A percentile compares a stretch with the other conserved stretches of the same genome.
These are phyloP conservation scores for Phalangium opilio DNA, from an alignment of 2,888 invertebrate species.

Conservation along the genomic window DNA sequence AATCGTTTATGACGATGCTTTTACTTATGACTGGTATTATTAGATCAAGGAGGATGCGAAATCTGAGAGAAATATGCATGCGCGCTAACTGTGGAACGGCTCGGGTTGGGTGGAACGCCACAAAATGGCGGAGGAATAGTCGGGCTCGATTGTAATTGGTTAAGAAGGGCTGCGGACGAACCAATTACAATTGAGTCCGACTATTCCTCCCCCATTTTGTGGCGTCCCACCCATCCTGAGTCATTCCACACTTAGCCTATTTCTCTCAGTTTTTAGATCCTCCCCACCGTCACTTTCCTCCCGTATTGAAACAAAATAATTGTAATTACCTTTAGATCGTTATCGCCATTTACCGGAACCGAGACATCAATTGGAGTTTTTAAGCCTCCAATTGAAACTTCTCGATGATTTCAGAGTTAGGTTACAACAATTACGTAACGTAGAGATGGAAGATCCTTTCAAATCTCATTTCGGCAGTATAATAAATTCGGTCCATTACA, in stretches of 20 bases:
- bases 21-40: conserved; percentile 1
- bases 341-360: conserved; percentile 17
- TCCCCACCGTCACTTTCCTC: conserved; percentile 6
- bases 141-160: too few species aligned
- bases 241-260: too few species aligned
- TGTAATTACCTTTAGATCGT: conserved; percentile 32
- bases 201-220: too few species aligned
- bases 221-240: too few species aligned
- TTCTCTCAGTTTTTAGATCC: too few species aligned
- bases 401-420: conserved; percentile 80
- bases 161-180: too few species aligned
- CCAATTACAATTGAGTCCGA: too few species aligned
- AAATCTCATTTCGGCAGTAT: conserved; percentile 46
- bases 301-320: background rate
- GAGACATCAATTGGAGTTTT: conserved; percentile 47
- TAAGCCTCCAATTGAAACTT: conserved; percentile 72
- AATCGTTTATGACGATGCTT: conserved; percentile 68
- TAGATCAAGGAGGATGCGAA: background rate
- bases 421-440: conserved; percentile 59
- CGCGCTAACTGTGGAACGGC: too few species aligned
- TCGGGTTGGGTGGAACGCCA: too few species aligned
- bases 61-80: too few species aligned
- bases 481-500: conserved; percentile 55
- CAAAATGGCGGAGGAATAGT: too few species aligned
- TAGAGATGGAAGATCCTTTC: conserved; percentile 43